Evolutionary conservation across 2,888 invertebrate genomes (phyloP).

Genomic region (Zaprionus bogoriensis): DNA sequence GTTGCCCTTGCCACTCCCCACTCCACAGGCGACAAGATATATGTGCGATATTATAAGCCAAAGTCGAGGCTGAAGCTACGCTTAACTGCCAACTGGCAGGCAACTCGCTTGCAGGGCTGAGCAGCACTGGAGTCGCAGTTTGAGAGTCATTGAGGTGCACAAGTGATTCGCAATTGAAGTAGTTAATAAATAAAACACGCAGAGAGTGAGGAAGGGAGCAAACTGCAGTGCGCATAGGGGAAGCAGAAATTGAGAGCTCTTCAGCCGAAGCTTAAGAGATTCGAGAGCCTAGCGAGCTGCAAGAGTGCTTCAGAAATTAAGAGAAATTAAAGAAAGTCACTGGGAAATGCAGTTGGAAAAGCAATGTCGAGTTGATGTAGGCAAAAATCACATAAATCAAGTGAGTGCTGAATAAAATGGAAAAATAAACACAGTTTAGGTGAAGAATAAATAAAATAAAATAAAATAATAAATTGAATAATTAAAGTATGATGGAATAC

Average conservation of each 20-base stretch:
- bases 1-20: slow-evolving; percentile 22
- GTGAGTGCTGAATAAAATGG: too few relatives aligned
- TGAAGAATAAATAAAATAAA: not conserved
- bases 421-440: too few relatives aligned
- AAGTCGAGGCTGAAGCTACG: slow-evolving; percentile 39
- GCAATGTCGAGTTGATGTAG: too few relatives aligned
- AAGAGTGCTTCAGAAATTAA: not conserved
- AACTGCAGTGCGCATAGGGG: not conserved
- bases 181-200: not conserved
- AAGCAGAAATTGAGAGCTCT: not conserved
- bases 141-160: slow-evolving; percentile 39
- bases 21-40: not conserved
- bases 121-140: slow-evolving; percentile 25
- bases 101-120: slow-evolving; percentile 6
- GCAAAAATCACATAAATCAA: too few relatives aligned
- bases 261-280: not conserved
- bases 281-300: not conserved
- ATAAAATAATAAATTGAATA: not conserved
- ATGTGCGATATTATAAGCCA: slow-evolving; percentile 20
- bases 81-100: slow-evolving; percentile 65
- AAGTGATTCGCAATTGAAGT: slow-evolving; percentile 41
- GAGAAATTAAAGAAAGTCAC: not conserved
- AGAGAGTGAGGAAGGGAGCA: not conserved
- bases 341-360: too few relatives aligned
- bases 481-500: not conserved